A percentile compares a stretch with the other conserved stretches of the same genome.
phyloP scores from a whole-genome alignment of 1,140 invertebrate genomes.

The Procambarus virginalis region DNA sequence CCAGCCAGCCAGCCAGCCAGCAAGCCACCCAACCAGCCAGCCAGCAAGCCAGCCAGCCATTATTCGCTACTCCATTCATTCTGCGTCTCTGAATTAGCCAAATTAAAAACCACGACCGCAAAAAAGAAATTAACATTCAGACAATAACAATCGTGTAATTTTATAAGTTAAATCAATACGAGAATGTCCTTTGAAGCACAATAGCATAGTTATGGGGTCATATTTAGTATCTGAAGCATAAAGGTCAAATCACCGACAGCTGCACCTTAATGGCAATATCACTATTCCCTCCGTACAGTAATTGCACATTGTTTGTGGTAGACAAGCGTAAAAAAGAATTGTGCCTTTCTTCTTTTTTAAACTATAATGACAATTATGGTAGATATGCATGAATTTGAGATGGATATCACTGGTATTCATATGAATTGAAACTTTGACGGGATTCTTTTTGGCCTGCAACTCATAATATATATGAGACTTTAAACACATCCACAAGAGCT shows the following conservation, averaged over 20 bases:
- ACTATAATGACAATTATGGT: conserved; percentile 12
- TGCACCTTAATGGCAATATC: background rate
- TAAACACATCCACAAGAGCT: too few species aligned
- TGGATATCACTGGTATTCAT: background rate
- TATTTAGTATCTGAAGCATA: background rate
- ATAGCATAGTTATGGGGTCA: background rate
- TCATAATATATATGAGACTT: too few species aligned
- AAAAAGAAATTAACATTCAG: background rate
- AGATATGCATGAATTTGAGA: background rate
- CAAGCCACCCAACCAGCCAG: too few species aligned
- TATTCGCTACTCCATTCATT: background rate
- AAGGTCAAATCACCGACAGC: background rate
- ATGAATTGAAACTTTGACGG: too few species aligned
- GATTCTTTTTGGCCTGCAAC: too few species aligned
- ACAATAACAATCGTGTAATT: background rate
- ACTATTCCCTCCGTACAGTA: background rate
- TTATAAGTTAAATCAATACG: background rate
- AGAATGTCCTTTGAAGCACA: background rate
- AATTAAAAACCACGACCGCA: background rate
- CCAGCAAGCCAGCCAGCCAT: too few species aligned
- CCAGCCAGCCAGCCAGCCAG: too few species aligned
- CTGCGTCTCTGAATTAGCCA: background rate
- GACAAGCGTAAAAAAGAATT: conserved; percentile 7
- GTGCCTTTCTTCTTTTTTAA: background rate
- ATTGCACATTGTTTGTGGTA: conserved; percentile 1